Conservation (phyloP, 2,888 invertebrate species). For the Himalopsyche anomala region DNA sequence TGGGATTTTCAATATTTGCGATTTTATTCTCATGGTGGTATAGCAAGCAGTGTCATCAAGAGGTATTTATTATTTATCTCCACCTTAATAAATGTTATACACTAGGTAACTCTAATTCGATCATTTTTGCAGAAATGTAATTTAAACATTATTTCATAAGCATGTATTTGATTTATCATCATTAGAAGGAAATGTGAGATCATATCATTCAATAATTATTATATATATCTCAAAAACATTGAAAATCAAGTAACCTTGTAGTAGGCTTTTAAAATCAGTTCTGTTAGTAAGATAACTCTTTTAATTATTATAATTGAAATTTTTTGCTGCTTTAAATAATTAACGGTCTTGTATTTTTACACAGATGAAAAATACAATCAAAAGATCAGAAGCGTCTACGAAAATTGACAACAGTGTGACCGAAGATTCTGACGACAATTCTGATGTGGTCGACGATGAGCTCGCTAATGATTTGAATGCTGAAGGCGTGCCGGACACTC, state of each 20-base stretch:
- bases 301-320: no score
- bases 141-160: no score
- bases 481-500: constrained; percentile 39
- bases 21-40: constrained; percentile 56
- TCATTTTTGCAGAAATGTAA: no score
- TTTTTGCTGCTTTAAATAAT: no score
- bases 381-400: neutral
- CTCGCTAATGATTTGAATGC: neutral
- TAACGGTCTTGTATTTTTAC: neutral
- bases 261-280: neutral
- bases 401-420: neutral
- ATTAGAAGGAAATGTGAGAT: no score
- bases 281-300: neutral
- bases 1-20: constrained; percentile 55
- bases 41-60: constrained; percentile 49
- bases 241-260: no score
- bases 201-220: no score
- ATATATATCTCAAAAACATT: no score
- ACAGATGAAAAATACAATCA: constrained; percentile 6
- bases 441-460: neutral
- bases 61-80: constrained; percentile 28
- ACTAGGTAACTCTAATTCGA: no score
- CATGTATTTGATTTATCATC: no score
- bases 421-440: neutral
- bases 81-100: no score